Base-by-base conservation (phyloP, 2,113 vertebrate species). In the Syngnathoides biaculeatus region DNA sequence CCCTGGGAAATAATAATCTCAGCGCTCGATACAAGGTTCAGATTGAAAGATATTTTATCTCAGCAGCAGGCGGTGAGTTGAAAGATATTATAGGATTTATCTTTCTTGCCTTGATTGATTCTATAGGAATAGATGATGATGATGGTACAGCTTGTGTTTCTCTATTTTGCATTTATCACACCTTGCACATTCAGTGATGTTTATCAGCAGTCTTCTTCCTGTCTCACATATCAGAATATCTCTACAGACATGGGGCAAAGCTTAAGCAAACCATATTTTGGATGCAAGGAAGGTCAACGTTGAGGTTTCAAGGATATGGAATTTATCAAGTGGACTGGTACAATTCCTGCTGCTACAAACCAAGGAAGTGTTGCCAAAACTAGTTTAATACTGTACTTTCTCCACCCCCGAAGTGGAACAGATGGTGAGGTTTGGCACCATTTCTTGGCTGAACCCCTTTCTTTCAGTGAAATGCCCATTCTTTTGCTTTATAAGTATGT, bases 381-480 rank as follows among this genome's bases (percentile, higher is more conserved):
- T 63, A 42, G 78, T 86, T 77, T 81, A 64, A 70, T 66, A 64
- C 47, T 72, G 56, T 19, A 14, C 72, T 50, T 61, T 71, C 72
- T 78, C 65, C 62, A 1, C 64, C 64, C 73, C 35, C 8, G 9
- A 81, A 72, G 47, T 68, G 64, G 84, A 89, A 79, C 88, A 92
- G 89, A 90, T 92, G 90, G 90, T 80, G 45, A 55, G 42, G 67
- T 82, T 72, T 91, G 89, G 87, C 88, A 86, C 64, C 64, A 0
- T 75, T 73, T 53, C 71, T 82, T 86, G 86, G 82, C 88, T 88
- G 81, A 86, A 82, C 83, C 71, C 30, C 69, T 59, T 58, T 55
- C 70, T 80, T 87, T 85, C 79, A 90, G 89, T 86, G 89, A 89
- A 85, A 79, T 68, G 72, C 80, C 83, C 79, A 81, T 87, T 90